A percentile compares a stretch with the other conserved stretches of the same genome.
Evolutionary conservation across 1,140 invertebrate species (phyloP).

Genomic region (Tetragnatha versicolor): DNA sequence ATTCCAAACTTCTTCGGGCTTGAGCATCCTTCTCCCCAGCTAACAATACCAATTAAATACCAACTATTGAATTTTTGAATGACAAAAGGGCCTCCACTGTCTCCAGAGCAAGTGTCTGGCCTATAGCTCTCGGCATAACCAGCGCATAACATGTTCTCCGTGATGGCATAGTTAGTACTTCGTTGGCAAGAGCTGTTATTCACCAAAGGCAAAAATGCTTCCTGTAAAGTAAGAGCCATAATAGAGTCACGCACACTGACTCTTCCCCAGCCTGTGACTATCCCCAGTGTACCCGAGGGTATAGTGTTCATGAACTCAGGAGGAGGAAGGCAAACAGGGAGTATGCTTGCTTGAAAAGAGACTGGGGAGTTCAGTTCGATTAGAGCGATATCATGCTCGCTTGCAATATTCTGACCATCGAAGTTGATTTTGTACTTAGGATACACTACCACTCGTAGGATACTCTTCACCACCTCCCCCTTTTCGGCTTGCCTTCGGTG

Average conservation of each 20-base stretch:
- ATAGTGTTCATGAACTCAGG: slow-evolving; percentile 28
- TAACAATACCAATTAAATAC: slow-evolving; percentile 91
- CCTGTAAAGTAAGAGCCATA: slow-evolving; percentile 49
- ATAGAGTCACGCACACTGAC: slow-evolving; percentile 47
- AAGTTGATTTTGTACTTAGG: slow-evolving; percentile 64
- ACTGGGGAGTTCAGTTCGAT: slow-evolving; percentile 87
- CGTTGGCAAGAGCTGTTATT: slow-evolving; percentile 33
- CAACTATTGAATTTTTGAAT: slow-evolving; percentile 83
- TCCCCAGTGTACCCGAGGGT: slow-evolving; percentile 3
- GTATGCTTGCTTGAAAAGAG: slow-evolving; percentile 67
- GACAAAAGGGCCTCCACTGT: slow-evolving; percentile 90
- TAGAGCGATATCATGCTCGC: slow-evolving; percentile 78
- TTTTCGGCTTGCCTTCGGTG: slow-evolving; percentile 50
- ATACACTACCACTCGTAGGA: slow-evolving; percentile 53
- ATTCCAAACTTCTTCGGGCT: slow-evolving; percentile 60
- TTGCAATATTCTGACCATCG: not conserved
- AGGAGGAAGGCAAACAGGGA: slow-evolving; percentile 59
- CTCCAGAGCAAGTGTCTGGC: slow-evolving; percentile 80
- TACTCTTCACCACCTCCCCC: slow-evolving; percentile 41
- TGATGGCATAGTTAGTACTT: slow-evolving; percentile 56
- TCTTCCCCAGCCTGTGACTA: slow-evolving; percentile 59
- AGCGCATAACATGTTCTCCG: slow-evolving; percentile 63
- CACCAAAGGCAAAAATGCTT: slow-evolving; percentile 52
- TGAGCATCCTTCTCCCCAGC: slow-evolving; percentile 76
- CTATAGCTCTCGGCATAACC: slow-evolving; percentile 67